Conservation (phyloP, 2,797 vertebrate species). For the Paedocypris micromegethes region DNA sequence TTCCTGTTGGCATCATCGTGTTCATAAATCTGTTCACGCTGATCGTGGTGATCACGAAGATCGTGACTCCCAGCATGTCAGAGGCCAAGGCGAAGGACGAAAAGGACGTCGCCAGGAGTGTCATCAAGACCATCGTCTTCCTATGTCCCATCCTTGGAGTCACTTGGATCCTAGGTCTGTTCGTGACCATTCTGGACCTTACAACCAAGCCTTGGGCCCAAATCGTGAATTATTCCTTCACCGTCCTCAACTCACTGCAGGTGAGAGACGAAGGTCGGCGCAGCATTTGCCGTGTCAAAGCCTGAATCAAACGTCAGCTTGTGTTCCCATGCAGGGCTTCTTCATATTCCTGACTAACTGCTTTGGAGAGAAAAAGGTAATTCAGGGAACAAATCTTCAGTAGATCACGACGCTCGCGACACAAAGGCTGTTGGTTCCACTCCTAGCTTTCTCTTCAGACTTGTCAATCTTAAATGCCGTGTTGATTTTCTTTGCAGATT, state of each 20-base stretch:
- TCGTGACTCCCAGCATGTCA: conserved; percentile 49
- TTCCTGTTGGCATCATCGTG: conserved; percentile 65
- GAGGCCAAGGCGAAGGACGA: conserved; percentile 45
- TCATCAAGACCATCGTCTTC: conserved; percentile 65
- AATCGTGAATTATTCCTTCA: conserved; percentile 59
- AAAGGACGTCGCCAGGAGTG: conserved; percentile 51
- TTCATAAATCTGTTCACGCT: conserved; percentile 66
- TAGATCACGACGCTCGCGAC: too few relatives aligned
- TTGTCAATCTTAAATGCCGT: background rate
- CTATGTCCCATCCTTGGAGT: conserved; percentile 71
- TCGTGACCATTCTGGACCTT: conserved; percentile 55
- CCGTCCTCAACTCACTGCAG: conserved; percentile 69
- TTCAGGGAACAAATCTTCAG: background rate
- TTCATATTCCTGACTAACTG: conserved; percentile 68
- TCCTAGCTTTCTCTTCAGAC: background rate
- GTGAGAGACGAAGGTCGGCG: conserved; percentile 48
- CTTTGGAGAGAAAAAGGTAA: conserved; percentile 67
- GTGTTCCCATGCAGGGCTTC: conserved; percentile 61
- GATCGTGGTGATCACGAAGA: conserved; percentile 65
- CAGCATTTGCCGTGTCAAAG: background rate
- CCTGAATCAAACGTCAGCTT: conserved; percentile 10
- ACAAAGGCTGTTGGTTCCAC: background rate
- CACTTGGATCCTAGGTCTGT: conserved; percentile 71
- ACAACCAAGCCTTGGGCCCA: rapidly evolving
- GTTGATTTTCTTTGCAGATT: conserved; percentile 53